Conservation (phyloP, 2,797 vertebrate species). For the Eulemur albifrons region DNA sequence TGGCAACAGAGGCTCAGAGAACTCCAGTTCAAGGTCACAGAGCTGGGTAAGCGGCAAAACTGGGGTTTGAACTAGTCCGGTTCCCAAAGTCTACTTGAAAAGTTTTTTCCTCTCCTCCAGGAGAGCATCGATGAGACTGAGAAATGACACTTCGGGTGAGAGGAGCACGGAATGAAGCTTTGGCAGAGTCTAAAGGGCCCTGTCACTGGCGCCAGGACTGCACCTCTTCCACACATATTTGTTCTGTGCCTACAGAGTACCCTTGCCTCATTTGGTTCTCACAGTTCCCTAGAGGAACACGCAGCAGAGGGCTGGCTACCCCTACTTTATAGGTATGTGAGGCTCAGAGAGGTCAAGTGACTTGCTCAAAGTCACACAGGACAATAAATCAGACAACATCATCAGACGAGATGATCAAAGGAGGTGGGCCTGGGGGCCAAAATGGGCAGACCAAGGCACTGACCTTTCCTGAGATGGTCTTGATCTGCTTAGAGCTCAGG, state of each 20-base stretch:
- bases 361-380: neutral
- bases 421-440: neutral
- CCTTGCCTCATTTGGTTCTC: neutral
- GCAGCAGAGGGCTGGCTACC: neutral
- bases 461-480: conserved; percentile 98
- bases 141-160: neutral
- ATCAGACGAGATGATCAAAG: neutral
- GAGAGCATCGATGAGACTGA: neutral
- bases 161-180: neutral
- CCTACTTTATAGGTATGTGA: neutral
- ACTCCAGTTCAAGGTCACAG: neutral
- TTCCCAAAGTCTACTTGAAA: neutral
- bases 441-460: conserved; percentile 71
- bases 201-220: neutral
- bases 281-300: neutral
- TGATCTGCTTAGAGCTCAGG: conserved; percentile 94
- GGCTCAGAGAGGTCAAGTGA: conserved; percentile 19
- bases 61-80: neutral
- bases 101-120: neutral
- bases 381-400: neutral
- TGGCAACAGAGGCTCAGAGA: neutral
- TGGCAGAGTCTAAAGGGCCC: neutral
- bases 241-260: neutral
- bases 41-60: neutral
- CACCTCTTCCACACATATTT: accelerated